A percentile compares a stretch with the other conserved stretches of the same genome.
phyloP scores from a whole-genome alignment of 2,888 invertebrate genomes.

The Synanthedon formicaeformis region DNA sequence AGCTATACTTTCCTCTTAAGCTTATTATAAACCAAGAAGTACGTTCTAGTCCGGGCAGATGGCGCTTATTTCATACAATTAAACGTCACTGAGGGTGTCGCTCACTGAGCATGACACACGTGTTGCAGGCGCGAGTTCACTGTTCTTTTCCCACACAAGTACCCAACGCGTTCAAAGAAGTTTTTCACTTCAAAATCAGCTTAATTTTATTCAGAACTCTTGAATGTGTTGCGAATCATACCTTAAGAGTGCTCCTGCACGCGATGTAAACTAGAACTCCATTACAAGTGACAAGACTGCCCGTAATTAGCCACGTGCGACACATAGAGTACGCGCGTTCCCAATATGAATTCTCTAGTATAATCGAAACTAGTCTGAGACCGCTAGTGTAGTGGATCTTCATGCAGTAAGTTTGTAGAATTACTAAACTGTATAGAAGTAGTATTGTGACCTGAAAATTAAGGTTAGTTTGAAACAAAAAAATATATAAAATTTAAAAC shows the following conservation, averaged over 20 bases:
- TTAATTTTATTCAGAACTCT: background rate
- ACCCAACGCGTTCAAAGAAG: no score
- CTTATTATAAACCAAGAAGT: no score
- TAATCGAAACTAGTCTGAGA: conserved; percentile 40
- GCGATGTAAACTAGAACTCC: conserved; percentile 51
- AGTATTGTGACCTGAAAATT: conserved; percentile 39
- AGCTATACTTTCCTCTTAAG: no score
- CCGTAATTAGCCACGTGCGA: conserved; percentile 41
- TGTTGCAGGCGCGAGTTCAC: no score
- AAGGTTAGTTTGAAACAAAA: background rate
- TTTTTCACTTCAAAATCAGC: no score
- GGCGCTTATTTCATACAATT: no score
- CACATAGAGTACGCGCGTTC: conserved; percentile 26
- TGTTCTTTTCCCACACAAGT: no score
- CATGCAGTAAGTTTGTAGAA: conserved; percentile 57
- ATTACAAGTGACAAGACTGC: conserved; percentile 37
- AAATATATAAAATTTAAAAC: background rate
- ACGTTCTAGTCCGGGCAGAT: no score
- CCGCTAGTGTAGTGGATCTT: conserved; percentile 60
- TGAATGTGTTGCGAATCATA: conserved; percentile 7
- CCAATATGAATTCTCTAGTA: conserved; percentile 49
- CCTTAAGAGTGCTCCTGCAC: conserved; percentile 47
- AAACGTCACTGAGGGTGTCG: no score
- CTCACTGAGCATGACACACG: no score
- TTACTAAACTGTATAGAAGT: conserved; percentile 45